These are phyloP conservation scores for Prietella phreatophila DNA, from an alignment of 2,113 vertebrate genomes.

Conservation along the genomic window DNA sequence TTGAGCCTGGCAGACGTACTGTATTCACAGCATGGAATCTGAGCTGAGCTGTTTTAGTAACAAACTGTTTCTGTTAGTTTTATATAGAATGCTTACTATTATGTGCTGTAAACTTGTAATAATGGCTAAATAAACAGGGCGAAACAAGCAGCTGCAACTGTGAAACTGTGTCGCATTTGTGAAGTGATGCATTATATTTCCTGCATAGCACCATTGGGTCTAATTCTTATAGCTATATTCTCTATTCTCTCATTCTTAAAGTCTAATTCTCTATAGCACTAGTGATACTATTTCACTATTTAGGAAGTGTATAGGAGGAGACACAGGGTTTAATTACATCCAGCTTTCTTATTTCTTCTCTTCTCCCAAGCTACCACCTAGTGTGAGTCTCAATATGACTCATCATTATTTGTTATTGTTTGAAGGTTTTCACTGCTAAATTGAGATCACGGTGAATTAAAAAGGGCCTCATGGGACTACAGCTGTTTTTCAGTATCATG, in stretches of 20 bases:
- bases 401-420: conserved; percentile 31
- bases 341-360: background rate
- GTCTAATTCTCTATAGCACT: background rate
- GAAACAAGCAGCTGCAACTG: conserved; percentile 11
- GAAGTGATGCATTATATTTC: background rate
- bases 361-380: background rate
- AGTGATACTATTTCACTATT: background rate
- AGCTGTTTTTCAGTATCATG: conserved; percentile 34
- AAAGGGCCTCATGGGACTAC: background rate
- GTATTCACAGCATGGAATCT: conserved; percentile 14
- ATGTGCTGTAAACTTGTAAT: background rate
- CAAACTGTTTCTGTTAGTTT: background rate
- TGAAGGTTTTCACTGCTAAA: background rate
- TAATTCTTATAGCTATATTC: background rate
- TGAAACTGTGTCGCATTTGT: conserved; percentile 2
- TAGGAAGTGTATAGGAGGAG: background rate
- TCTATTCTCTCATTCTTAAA: background rate
- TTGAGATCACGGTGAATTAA: background rate
- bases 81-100: background rate
- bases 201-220: background rate
- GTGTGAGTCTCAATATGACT: background rate
- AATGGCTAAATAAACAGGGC: background rate
- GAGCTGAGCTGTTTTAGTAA: background rate
- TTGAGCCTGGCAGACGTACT: background rate
- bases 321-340: background rate